Conservation (phyloP, 1,140 invertebrate species). For the Popillia japonica region DNA sequence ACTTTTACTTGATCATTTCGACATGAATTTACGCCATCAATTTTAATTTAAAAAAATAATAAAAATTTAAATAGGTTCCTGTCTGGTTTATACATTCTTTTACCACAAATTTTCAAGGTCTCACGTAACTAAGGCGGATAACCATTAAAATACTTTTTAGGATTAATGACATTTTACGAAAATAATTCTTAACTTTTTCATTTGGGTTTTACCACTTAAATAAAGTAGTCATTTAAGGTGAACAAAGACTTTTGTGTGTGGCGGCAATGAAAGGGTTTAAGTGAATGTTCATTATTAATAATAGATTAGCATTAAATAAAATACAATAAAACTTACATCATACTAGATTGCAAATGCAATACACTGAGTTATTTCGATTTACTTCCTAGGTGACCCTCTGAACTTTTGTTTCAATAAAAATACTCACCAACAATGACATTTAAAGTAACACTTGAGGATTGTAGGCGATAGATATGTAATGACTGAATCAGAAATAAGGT, state of each 20-base stretch:
- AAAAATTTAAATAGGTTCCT: conserved; percentile 19
- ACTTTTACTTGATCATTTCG: too few relatives aligned
- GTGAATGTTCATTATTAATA: too few relatives aligned
- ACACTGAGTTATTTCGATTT: too few relatives aligned
- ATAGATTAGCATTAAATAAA: too few relatives aligned
- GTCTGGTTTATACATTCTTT: conserved; percentile 5
- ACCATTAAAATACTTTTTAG: neutral
- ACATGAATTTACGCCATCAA: neutral
- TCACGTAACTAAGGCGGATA: neutral
- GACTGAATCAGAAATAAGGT: neutral
- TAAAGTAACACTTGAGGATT: too few relatives aligned
- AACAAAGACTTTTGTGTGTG: neutral
- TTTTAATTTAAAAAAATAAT: neutral
- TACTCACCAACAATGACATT: too few relatives aligned
- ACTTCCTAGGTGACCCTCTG: too few relatives aligned
- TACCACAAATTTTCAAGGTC: conserved; percentile 5
- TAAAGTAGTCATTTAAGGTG: neutral
- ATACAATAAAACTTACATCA: too few relatives aligned
- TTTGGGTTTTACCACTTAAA: conserved; percentile 3
- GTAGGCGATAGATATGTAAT: neutral
- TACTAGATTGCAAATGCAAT: too few relatives aligned
- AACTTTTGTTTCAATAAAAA: too few relatives aligned
- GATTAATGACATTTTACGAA: neutral
- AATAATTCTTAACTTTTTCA: neutral
- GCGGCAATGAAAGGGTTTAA: too few relatives aligned